Evolutionary conservation across 2,113 vertebrate genomes (phyloP), one percentile per base, ranked within the genome.

Genomic region (Calypte anna): DNA sequence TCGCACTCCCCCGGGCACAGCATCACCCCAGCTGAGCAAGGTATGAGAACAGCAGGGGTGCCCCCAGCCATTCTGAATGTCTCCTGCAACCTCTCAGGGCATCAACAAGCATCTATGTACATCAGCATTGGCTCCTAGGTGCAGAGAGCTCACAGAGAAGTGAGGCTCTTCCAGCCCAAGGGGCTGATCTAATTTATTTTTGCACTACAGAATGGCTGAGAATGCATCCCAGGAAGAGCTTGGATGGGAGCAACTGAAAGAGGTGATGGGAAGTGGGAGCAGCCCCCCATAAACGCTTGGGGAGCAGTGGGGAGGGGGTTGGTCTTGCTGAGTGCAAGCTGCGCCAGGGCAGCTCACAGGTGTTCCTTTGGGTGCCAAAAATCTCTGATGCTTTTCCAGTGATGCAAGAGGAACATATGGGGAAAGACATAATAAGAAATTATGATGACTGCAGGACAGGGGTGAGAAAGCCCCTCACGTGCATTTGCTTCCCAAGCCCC

Each of bases 391-490:
- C 86, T 93, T 96, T 97, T 96, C 91, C 91, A 96, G 48, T 94
- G 85, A 96, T 3, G 70, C 83, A 95, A 92, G 40, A 90, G 68
- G 93, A 89, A 93, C 88, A 96, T 85, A 91, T 78, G 64, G 76
- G 64, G 57, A 93, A 94, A 92, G 91, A 86, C 95, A 91, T 94
- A 94, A 93, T 96, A 96, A 93, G 92, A 93, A 95, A 91, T 93
- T 91, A 90, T 0, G 3, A 95, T 78, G 81, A 92, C 57, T 81
- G 70, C 4, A 31, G 88, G 88, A 86, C 58, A 92, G 72, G 76
- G 70, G 64, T 93, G 86, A 94, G 86, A 94, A 91, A 96, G 89
- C 79, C 72, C 82, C 54, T 90, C 89, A 95, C 63, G 69, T 91
- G 87, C 38, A 1, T 89, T 77, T 86, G 86, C 85, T 95, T 95